phyloP scores from a whole-genome alignment of 2,888 invertebrate genomes.

The Agriopis aurantiaria region DNA sequence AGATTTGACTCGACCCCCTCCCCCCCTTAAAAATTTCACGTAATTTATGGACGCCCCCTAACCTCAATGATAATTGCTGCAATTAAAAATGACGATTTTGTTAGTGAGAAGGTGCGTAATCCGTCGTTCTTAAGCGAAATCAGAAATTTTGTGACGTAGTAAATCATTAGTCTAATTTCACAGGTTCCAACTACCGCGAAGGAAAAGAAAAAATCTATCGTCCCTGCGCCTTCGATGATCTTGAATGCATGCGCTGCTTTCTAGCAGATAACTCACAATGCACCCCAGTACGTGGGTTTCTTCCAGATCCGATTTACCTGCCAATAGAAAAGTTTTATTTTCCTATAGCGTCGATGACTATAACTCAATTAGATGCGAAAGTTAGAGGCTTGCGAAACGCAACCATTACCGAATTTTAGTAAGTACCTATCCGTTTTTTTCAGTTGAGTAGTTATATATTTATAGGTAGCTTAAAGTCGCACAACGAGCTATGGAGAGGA shows the following conservation, averaged over 20 bases:
- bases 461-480: too few relatives aligned
- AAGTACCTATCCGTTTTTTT: not conserved
- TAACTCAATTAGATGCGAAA: not conserved
- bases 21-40: too few relatives aligned
- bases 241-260: constrained; percentile 8
- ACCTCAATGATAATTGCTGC: too few relatives aligned
- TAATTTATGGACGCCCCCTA: too few relatives aligned
- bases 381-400: constrained; percentile 1
- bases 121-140: too few relatives aligned
- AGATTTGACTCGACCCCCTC: too few relatives aligned
- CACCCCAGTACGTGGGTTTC: not conserved
- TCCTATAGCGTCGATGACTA: not conserved
- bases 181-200: constrained; percentile 8
- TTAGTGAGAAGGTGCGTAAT: too few relatives aligned
- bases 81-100: too few relatives aligned
- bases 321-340: not conserved
- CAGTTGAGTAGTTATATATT: too few relatives aligned
- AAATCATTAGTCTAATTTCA: not conserved
- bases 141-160: too few relatives aligned
- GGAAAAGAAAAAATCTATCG: not conserved
- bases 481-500: too few relatives aligned
- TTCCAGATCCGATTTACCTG: not conserved
- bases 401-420: not conserved
- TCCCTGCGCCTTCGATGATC: constrained; percentile 11
- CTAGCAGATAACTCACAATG: constrained; percentile 3